Percentiles rank a stretch among this genome's conserved stretches.
Conservation (phyloP, 2,113 vertebrate species). For the Opisthocomus hoazin region DNA sequence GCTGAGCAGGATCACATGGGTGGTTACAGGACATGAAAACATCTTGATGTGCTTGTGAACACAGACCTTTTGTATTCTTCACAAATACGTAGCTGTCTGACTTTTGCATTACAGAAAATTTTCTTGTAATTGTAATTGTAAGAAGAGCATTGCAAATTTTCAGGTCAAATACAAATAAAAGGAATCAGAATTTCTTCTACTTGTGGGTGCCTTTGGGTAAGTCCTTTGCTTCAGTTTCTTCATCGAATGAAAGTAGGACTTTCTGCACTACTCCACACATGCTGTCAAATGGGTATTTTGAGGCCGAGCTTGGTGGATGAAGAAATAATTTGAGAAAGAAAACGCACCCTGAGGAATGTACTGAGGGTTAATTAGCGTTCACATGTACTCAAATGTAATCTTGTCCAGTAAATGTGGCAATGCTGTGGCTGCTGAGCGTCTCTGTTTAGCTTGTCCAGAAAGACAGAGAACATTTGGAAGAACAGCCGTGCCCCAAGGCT, state of each 20-base stretch:
- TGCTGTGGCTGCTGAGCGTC: not conserved
- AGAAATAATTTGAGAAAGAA: not conserved
- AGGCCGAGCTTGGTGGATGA: not conserved
- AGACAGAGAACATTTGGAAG: not conserved
- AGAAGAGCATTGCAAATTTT: not conserved
- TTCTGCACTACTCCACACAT: not conserved
- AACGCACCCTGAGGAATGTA: not conserved
- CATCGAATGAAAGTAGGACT: not conserved
- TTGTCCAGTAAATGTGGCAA: not conserved
- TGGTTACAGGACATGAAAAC: not conserved
- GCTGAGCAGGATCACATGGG: not conserved
- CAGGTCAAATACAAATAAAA: not conserved
- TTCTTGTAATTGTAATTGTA: rapidly evolving
- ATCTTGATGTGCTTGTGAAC: not conserved
- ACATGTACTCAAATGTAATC: not conserved
- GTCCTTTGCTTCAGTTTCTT: not conserved
- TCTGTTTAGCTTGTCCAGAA: not conserved
- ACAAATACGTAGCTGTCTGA: not conserved
- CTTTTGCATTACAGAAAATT: not conserved
- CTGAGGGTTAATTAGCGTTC: not conserved
- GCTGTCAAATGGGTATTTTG: not conserved
- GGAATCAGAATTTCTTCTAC: not conserved
- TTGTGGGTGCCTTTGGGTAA: not conserved
- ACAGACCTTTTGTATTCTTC: not conserved
- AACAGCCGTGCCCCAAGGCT: not conserved